phyloP scores from a whole-genome alignment of 1,140 invertebrate genomes.

The Rhizoglyphus robini region DNA sequence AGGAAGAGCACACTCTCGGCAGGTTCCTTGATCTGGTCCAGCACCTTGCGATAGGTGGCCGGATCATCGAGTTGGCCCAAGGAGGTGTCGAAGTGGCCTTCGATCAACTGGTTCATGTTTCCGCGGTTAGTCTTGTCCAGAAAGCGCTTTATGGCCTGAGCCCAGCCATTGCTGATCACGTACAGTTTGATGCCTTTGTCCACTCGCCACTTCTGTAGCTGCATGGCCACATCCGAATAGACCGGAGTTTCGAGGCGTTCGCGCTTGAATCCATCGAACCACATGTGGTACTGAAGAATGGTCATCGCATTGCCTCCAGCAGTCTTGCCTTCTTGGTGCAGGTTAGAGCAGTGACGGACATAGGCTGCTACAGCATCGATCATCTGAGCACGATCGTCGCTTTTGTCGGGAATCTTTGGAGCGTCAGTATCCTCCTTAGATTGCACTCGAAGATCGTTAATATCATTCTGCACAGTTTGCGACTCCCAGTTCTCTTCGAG shows the following conservation, averaged over 20 bases:
- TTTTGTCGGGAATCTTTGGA: not conserved
- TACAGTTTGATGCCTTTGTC: slow-evolving; percentile 21
- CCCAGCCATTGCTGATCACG: slow-evolving; percentile 22
- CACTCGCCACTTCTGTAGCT: slow-evolving; percentile 17
- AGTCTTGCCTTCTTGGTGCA: not conserved
- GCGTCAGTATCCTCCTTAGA: not conserved
- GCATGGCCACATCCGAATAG: slow-evolving; percentile 22
- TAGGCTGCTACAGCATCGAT: not conserved
- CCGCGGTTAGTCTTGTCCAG: slow-evolving; percentile 20
- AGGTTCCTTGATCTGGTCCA: not conserved
- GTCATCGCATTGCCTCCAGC: too few species aligned
- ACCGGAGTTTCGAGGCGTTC: slow-evolving; percentile 15
- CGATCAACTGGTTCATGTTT: slow-evolving; percentile 18
- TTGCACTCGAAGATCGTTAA: not conserved
- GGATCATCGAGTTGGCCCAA: slow-evolving; percentile 4
- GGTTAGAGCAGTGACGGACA: not conserved
- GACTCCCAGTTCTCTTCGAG: not conserved
- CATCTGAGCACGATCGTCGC: not conserved
- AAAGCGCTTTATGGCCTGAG: slow-evolving; percentile 20
- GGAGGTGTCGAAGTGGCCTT: slow-evolving; percentile 18
- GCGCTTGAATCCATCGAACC: slow-evolving; percentile 17
- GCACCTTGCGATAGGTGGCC: slow-evolving; percentile 9
- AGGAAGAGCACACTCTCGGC: slow-evolving; percentile 18
- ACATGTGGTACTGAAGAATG: slow-evolving; percentile 17
- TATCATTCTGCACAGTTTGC: not conserved